phyloP scores from a whole-genome alignment of 2,797 vertebrate genomes.

The Coreius guichenoti region DNA sequence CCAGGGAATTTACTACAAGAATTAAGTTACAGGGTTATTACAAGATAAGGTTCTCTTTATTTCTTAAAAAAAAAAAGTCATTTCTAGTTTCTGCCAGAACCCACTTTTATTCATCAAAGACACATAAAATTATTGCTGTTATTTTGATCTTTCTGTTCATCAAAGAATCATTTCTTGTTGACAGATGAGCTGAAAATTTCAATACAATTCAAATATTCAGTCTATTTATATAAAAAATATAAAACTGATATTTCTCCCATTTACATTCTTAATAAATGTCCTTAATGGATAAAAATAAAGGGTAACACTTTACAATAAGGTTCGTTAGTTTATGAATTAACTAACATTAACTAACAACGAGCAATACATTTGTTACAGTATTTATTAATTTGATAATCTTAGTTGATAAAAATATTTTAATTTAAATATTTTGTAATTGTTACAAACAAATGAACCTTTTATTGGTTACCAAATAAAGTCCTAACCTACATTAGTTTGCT shows the following conservation, averaged over 20 bases:
- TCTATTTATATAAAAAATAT: no score
- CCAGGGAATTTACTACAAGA: constrained; percentile 60
- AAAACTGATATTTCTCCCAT: not conserved
- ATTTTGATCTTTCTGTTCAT: no score
- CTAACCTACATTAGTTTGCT: not conserved
- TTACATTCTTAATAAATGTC: not conserved
- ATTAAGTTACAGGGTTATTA: constrained; percentile 50
- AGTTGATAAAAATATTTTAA: not conserved
- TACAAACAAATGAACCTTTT: not conserved
- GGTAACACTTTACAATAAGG: not conserved
- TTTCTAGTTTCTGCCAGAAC: constrained; percentile 49
- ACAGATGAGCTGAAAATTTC: no score
- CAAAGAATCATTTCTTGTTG: not conserved
- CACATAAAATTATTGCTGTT: no score
- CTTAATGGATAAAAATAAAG: not conserved
- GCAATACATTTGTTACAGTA: not conserved
- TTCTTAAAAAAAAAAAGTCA: constrained; percentile 41
- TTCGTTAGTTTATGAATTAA: not conserved
- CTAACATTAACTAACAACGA: not conserved
- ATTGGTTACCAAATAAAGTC: not conserved
- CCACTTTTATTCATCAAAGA: not conserved
- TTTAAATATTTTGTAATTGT: no score
- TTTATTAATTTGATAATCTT: not conserved
- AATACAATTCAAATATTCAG: no score
- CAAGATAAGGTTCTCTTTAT: constrained; percentile 56